These are phyloP conservation scores for Callyntrura guangdongensis DNA, from an alignment of 2,888 invertebrate species.

Conservation along the genomic window DNA sequence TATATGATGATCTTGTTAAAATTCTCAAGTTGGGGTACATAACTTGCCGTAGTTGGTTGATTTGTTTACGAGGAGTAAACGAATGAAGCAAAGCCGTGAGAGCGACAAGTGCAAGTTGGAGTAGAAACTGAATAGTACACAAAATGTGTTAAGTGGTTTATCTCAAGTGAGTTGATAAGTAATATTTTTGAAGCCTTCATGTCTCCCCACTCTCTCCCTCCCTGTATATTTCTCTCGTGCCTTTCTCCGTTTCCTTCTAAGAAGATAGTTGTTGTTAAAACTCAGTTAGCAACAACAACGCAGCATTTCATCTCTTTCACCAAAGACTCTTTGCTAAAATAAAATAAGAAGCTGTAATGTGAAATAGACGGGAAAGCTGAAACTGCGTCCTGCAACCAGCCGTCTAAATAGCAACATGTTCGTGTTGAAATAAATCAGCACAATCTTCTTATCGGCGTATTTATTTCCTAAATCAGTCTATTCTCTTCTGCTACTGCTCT, in stretches of 20 bases:
- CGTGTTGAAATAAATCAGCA: too few species aligned
- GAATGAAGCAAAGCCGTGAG: background rate
- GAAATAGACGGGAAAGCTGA: too few species aligned
- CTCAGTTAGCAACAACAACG: background rate
- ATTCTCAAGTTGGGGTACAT: conserved; percentile 13
- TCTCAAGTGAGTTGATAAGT: conserved; percentile 72
- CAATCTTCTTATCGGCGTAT: too few species aligned
- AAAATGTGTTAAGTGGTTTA: conserved; percentile 67
- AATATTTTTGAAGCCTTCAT: conserved; percentile 44
- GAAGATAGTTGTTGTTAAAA: conserved; percentile 21
- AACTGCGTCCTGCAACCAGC: too few species aligned
- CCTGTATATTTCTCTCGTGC: background rate
- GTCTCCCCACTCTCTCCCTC: background rate
- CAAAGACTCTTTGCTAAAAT: background rate
- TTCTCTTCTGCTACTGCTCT: too few species aligned
- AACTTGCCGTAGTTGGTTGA: background rate
- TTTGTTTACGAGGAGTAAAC: background rate
- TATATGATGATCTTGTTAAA: conserved; percentile 46
- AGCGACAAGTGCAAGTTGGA: background rate
- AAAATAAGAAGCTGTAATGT: too few species aligned
- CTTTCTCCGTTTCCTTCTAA: background rate
- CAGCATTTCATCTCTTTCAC: conserved; percentile 14
- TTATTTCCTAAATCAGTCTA: too few species aligned
- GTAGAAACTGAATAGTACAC: conserved; percentile 16
- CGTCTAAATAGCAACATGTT: too few species aligned